Percentiles rank a stretch among this genome's conserved stretches.
These are phyloP conservation scores for Astyanax mexicanus DNA, from an alignment of 2,797 vertebrate genomes.

Conservation along the genomic window DNA sequence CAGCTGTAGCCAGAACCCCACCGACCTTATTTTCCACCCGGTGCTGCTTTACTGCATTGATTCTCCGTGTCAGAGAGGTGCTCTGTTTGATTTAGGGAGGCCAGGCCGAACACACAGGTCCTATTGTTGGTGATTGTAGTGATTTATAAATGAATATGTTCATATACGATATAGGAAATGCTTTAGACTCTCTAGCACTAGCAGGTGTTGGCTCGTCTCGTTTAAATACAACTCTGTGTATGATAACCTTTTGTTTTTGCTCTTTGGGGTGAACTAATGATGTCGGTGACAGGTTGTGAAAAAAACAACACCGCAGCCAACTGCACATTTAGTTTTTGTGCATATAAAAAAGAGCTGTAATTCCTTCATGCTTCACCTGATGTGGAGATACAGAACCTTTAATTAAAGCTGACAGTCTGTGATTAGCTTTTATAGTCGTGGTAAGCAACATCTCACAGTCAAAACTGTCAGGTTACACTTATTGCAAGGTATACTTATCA, in stretches of 20 bases:
- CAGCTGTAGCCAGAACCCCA: slow-evolving; percentile 33
- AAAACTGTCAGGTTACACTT: background rate
- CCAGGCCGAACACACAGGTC: background rate
- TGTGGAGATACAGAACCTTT: background rate
- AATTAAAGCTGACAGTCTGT: background rate
- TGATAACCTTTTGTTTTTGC: background rate
- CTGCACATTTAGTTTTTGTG: background rate
- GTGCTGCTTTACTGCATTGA: slow-evolving; percentile 5
- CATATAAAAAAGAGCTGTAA: background rate
- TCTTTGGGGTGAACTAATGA: background rate
- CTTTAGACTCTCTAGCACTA: background rate
- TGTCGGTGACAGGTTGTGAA: background rate
- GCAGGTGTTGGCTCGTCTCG: background rate
- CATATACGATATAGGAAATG: background rate
- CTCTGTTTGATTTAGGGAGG: background rate
- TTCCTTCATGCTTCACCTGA: background rate
- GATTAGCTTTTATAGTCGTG: background rate
- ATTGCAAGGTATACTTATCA: background rate
- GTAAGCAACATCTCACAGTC: background rate
- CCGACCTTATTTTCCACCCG: slow-evolving; percentile 15
- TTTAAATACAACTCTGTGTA: background rate
- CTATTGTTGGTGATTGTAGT: no score
- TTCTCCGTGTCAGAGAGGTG: background rate
- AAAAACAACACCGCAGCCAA: background rate
- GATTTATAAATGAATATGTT: background rate